Conservation (phyloP, 2,113 vertebrate species). For the Lampris megalopsis region DNA sequence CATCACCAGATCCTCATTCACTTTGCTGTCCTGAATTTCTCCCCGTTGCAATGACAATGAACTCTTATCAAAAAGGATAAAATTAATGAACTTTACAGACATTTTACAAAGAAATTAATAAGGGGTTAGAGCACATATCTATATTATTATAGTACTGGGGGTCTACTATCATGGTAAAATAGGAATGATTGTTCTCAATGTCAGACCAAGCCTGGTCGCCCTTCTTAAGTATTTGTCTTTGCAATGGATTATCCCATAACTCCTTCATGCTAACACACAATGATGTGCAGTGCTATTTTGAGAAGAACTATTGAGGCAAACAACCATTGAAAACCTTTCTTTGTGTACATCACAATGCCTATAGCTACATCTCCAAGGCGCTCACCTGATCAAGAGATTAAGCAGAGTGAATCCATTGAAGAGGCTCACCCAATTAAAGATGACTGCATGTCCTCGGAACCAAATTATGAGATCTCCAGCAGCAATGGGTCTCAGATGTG, state of each 20-base stretch:
- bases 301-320: constrained; percentile 77
- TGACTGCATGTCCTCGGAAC: constrained; percentile 59
- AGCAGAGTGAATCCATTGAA: constrained; percentile 66
- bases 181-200: constrained; percentile 40
- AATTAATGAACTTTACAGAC: constrained; percentile 42
- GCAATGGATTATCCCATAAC: constrained; percentile 80
- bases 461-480: constrained; percentile 44
- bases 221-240: constrained; percentile 81
- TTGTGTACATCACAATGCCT: constrained; percentile 83
- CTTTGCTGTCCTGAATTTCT: constrained; percentile 65
- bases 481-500: constrained; percentile 26
- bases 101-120: constrained; percentile 10
- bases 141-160: constrained; percentile 33
- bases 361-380: constrained; percentile 78
- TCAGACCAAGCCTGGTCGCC: constrained; percentile 83
- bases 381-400: constrained; percentile 69
- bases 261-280: constrained; percentile 77
- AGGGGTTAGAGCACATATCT: constrained; percentile 42
- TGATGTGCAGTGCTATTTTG: constrained; percentile 76
- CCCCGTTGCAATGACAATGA: constrained; percentile 79
- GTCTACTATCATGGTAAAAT: constrained; percentile 45
- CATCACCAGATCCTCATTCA: constrained; percentile 72
- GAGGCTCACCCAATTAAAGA: constrained; percentile 59
- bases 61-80: constrained; percentile 60
- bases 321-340: constrained; percentile 84